Conservation (phyloP, 2,797 vertebrate genomes). For the Takifugu ocellatus region DNA sequence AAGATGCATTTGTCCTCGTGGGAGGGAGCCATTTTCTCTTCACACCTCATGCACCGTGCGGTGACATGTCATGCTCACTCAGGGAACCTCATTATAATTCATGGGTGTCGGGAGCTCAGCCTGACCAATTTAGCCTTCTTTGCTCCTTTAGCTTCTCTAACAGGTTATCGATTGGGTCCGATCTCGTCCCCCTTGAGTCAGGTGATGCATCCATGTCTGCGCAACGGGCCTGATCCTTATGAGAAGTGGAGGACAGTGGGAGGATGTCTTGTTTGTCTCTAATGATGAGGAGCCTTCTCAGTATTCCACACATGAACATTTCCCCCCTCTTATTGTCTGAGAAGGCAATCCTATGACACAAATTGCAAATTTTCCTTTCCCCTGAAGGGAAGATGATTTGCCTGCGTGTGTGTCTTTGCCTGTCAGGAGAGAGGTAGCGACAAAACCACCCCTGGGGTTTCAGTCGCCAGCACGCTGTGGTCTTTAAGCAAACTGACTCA, state of each 20-base stretch:
- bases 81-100: constrained; percentile 70
- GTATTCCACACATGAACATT: constrained; percentile 18
- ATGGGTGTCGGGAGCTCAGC: constrained; percentile 49
- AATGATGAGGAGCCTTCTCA: constrained; percentile 24
- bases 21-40: constrained; percentile 27
- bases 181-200: constrained; percentile 52
- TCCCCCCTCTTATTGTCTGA: constrained; percentile 29
- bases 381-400: constrained; percentile 6
- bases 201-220: constrained; percentile 25
- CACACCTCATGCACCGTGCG: constrained; percentile 2
- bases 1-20: constrained; percentile 6
- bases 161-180: constrained; percentile 70
- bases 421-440: constrained; percentile 9
- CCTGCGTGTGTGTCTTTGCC: constrained; percentile 6
- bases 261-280: constrained; percentile 23
- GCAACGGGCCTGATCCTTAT: constrained; percentile 19
- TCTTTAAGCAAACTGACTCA: constrained; percentile 45
- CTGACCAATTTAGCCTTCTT: constrained; percentile 50
- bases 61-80: constrained; percentile 32
- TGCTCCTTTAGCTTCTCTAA: constrained; percentile 61
- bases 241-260: constrained; percentile 37
- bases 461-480: constrained; percentile 14
- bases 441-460: constrained; percentile 27
- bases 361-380: constrained; percentile 18
- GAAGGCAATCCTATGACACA: constrained; percentile 24